Evolutionary conservation across 2,797 vertebrate genomes (phyloP), one percentile per base, ranked within the genome.

Genomic region (Anguilla anguilla): DNA sequence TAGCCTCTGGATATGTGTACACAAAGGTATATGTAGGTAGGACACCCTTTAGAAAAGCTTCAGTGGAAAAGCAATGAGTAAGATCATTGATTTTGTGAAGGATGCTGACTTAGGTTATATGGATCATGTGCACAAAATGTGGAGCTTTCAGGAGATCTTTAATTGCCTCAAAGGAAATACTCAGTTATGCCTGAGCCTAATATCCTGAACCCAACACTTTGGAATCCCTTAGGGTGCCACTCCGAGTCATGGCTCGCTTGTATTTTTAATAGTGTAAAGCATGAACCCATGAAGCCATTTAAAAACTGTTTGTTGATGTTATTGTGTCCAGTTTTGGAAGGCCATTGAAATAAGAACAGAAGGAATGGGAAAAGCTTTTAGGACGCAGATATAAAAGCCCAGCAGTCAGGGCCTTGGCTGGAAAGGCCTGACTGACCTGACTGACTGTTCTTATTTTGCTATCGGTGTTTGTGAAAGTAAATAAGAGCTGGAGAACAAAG

Each of bases 341-440:
- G 92, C 90, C 91, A 94, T 92, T 91, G 88, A 90, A 88, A 89
- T 39, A 85, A 92, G 93, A 39, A 39, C 17, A 59, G 72, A 28
- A 57, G 39, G 51, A 86, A 77, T 25, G 67, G 17, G 15, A 55
- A 2, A 82, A 13, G 46, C 22, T 13, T 59, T 85, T 61, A 53
- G 83, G 19, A 35, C 35, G 17, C 61, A 39, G 13, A 39, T 64
- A 43, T 64, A 35, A 15, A 67, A 39, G 25, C 39, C 59, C 35
- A 13, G 19, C 13, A 64, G 39, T 67, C 39, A 85, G 25, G 93
- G 92, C 92, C 89, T 92, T 91, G 86, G 89, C 89, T 90, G 89
- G 91, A 92, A 92, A 92, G 91, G 87, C 91, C 91, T 88, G 90
- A 90, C 0, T 49, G 9, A 6, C 77, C 43, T 88, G 31, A 22